Base-by-base conservation (phyloP, 2,888 invertebrate species). In the Catocala fraxini region DNA sequence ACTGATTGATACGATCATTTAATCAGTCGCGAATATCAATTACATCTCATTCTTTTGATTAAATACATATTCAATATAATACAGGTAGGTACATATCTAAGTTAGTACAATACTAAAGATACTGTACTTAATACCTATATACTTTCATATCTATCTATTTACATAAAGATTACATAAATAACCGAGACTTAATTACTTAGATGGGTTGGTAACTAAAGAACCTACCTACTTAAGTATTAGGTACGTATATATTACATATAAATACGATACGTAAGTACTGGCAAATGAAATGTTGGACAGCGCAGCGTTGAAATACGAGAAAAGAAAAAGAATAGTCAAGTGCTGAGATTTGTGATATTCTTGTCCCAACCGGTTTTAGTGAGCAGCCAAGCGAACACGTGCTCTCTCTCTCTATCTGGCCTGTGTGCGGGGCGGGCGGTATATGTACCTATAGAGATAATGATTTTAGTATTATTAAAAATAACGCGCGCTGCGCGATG, bases 381-480 rank as follows among this genome's bases (percentile, higher is more conserved):
- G 41, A 64, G 63, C 68, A 66, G 65, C 47, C 39, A 60, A 60
- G 54, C 65, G 56, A n/a, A 45, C 51, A 66, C 48, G 46, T 33
- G 53, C 62, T 46, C 39, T 62, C 65, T 65, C 58, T 42, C 58
- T 34, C n/a, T n/a, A n/a, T n/a, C n/a, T 33, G 43, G 33, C 48
- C 34, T 42, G 42, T 11, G 13, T 39, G n/a, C 35, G 47, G 47
- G 39, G 15, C 12, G 46, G 54, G 35, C 46, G 15, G 12, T 41
- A 13, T 12, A 11, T 15, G n/a, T 5, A 5, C 12, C 6, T 12
- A 5, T 11, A 46, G 25, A 15, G 46, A 15, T 59, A 70, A 54
- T 60, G 52, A 61, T 61, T 55, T 47, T 59, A 41, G 52, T 48
- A 59, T 48, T 48, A 59, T 55, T 55, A 51, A 33, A 10, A 9